Base-by-base conservation (phyloP, 2,113 vertebrate species). In the Chloropsis cyanopogon region DNA sequence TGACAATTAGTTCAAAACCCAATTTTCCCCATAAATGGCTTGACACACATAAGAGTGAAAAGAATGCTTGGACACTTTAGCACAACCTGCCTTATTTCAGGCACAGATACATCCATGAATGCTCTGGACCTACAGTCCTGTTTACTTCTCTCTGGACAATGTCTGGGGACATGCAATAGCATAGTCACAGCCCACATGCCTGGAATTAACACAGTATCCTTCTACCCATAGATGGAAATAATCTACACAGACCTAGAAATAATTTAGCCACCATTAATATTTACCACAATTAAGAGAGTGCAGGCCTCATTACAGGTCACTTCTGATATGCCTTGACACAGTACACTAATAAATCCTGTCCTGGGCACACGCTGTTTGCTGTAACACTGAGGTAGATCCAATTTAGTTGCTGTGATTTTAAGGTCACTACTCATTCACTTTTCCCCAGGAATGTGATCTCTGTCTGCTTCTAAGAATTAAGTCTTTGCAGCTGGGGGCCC, bases 21-120 rank as follows among this genome's bases (percentile, higher is more conserved):
- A 31, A 7, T 41, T 86, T 91, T 93, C 70, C 77, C 88, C 90
- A 73, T 95, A 96, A 93, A 96, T 83, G 78, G 71, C 57, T 91
- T 53, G 35, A 87, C 59, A 86, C 14, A 52, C 19, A 2, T 8
- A 78, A 41, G 78, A 76, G 79, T 77, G 42, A 92, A 82, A 95
- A 80, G 79, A 88, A 88, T 57, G 50, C 72, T 31, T 52, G 88
- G 29, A 73, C 64, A 47, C 42, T 77, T 93, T 11, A 68, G 88
- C 64, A 79, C 8, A 46, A 73, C 3, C 60, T 70, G n/a, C 69
- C 96, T 94, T 95, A 96, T 96, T 97, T 96, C 86, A 91, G 70
- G 86, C 78, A 82, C 25, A 68, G 70, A 85, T 70, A 71, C 22
- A 91, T 44, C 78, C 11, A 1, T 26, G 53, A 95, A 91, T 53